Base-by-base conservation (phyloP, 2,797 vertebrate genomes). In the Philypnodon macrostomus region DNA sequence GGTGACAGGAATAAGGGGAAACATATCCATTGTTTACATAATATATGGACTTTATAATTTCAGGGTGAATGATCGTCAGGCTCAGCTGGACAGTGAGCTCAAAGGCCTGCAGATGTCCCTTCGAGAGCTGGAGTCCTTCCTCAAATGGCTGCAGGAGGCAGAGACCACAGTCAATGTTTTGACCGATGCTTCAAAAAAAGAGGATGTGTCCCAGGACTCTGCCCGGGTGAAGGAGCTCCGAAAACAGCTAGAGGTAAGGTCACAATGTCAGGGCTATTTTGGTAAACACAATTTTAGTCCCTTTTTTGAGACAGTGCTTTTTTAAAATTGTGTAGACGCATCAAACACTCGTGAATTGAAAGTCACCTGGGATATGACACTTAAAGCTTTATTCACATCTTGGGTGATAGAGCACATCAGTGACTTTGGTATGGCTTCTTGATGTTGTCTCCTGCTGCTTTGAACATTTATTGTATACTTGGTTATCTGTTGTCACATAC, bases 121-220 rank as follows among this genome's bases (percentile, higher is more conserved):
- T 35, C 85, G 85, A 67, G 94, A 98, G 74, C 86, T 98, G 58
- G 96, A 99, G 75, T 87, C 83, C 62, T 96, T 97, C 69, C 87
- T 96, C n/a, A 95, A 94, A 73, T 99, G 96, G 96, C 87, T 97
- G 31, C 94, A 94, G 67, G 96, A 98, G 83, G 93, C 94, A 0
- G 96, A 99, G 82, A 92, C 93, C 0, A 95, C 94, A 0, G 82
- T 91, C 46, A 98, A 95, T 4, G 91, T 96, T 50, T 87, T 98
- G 46, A 88, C 88, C 0, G 93, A 96, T 10, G 92, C 94, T 56
- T 92, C 93, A 7, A 90, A 93, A 70, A 89, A 91, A 71, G 95
- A 97, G 77, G 88, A 91, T 37, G 77, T 91, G 19, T 87, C 88
- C 24, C 92, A 93, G 76, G 95, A 97, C 64, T 86, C 84, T 2